Base-by-base conservation (phyloP, 1,140 invertebrate species). In the Drosophila tristis region DNA sequence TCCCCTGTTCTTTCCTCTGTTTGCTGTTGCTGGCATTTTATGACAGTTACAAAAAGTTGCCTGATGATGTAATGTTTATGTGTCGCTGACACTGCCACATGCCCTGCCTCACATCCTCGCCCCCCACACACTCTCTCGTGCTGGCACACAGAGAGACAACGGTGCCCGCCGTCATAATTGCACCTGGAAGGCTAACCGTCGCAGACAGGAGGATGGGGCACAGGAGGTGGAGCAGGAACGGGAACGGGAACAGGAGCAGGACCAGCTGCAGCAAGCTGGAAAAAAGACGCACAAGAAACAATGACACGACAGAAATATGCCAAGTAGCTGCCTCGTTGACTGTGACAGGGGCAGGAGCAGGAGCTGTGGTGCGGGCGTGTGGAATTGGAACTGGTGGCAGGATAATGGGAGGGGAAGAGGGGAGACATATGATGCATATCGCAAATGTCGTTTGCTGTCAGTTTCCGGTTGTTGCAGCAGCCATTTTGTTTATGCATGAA, bases 371-470 rank as follows among this genome's bases (percentile, higher is more conserved):
- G 26, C 16, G 2, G 51, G 35, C 35, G 50, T 13, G 51, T 23
- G 51, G 11, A 39, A 39, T 20, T 23, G 16, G 9, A 20, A 15
- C 4, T 53, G 26, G 31, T 35, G 39, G 49, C 15, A 59, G 8
- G 62, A 39, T 39, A 39, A 13, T 13, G 11, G 26, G 15, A 11
- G 29, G 16, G 9, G 16, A 1, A 16, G 3, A 16, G 31, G 26
- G 58, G 59, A 61, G 70, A 77, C 78, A 82, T 82, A 89, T 87
- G 84, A 87, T 87, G 84, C 78, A 87, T 87, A 89, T 87, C 79
- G 84, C 79, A 87, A 87, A 89, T 89, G 84, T 87, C 82, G 82
- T 86, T 86, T 87, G 82, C 82, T 80, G 82, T 86, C 82, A 86
- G 82, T 86, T 86, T 86, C 82, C 82, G 78, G 62, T 87, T 84